These are phyloP conservation scores for Holotrichia oblita DNA, from an alignment of 1,140 invertebrate genomes.

Conservation along the genomic window DNA sequence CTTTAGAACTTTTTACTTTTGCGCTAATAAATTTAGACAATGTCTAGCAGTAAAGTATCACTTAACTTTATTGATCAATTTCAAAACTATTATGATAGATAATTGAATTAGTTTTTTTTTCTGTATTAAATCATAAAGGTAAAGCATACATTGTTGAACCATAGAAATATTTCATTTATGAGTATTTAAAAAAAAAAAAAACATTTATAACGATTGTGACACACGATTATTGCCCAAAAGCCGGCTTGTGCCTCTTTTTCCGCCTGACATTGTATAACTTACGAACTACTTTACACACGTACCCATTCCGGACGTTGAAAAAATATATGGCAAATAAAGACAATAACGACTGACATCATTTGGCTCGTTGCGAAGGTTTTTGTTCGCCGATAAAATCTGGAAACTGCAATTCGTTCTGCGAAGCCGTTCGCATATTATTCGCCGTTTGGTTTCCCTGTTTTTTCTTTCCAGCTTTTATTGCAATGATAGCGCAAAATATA, in stretches of 20 bases:
- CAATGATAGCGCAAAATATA: constrained; percentile 21
- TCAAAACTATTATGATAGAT: no score
- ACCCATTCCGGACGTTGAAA: not conserved
- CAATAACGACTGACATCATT: constrained; percentile 16
- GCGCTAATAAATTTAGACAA: not conserved
- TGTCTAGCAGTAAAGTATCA: not conserved
- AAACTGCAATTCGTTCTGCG: constrained; percentile 2
- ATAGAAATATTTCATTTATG: no score
- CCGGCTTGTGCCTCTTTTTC: not conserved
- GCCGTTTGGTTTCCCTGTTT: not conserved
- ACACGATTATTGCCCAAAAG: no score
- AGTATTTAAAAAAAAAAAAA: no score
- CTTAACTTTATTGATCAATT: no score
- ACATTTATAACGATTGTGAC: no score
- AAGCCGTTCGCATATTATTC: not conserved
- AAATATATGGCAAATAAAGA: constrained; percentile 18
- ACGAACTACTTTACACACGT: not conserved
- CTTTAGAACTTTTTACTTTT: not conserved
- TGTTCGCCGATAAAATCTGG: constrained; percentile 11
- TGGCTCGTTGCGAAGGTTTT: not conserved
- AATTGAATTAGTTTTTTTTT: no score
- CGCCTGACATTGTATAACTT: not conserved
- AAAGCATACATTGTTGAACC: no score
- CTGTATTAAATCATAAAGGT: no score
- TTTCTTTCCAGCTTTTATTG: not conserved